These are phyloP conservation scores for Carpatolechia fugitivella DNA, from an alignment of 2,888 invertebrate genomes.

Conservation along the genomic window DNA sequence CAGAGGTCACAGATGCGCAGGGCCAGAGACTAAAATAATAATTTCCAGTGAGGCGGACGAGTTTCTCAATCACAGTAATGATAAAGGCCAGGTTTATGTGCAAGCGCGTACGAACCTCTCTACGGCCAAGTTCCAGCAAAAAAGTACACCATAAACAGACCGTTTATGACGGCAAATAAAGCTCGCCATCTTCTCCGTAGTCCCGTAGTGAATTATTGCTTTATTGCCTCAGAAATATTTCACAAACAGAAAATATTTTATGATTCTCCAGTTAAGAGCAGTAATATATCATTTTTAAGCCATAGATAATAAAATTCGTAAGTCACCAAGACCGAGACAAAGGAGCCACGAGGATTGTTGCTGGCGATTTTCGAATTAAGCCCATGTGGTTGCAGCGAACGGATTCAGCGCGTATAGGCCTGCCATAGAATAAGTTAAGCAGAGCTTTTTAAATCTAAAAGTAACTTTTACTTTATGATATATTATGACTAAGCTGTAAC, in stretches of 20 bases:
- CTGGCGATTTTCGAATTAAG: constrained; percentile 1
- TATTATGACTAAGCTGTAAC: too few species aligned
- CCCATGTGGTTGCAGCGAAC: not conserved
- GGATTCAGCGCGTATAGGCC: too few species aligned
- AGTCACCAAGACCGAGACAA: constrained; percentile 71
- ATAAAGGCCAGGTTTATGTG: constrained; percentile 63
- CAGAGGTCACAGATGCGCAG: constrained; percentile 1
- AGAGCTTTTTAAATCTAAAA: too few species aligned
- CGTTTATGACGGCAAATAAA: constrained; percentile 79
- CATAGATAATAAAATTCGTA: constrained; percentile 78
- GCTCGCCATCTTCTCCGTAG: constrained; percentile 75
- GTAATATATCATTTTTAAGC: constrained; percentile 78
- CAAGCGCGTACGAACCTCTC: constrained; percentile 45
- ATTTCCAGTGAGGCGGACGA: constrained; percentile 32
- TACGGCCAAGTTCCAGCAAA: constrained; percentile 48
- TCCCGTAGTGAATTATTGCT: constrained; percentile 79
- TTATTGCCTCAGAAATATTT: constrained; percentile 80
- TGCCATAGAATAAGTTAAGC: too few species aligned
- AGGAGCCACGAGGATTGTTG: constrained; percentile 41
- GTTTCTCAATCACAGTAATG: constrained; percentile 54
- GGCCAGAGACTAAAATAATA: constrained; percentile 5
- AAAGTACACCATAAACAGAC: constrained; percentile 74
- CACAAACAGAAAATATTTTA: constrained; percentile 80
- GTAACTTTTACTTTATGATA: too few species aligned
- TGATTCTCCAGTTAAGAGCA: constrained; percentile 77